Evolutionary conservation across 2,888 invertebrate genomes (phyloP).

Genomic region (Apamea anceps): DNA sequence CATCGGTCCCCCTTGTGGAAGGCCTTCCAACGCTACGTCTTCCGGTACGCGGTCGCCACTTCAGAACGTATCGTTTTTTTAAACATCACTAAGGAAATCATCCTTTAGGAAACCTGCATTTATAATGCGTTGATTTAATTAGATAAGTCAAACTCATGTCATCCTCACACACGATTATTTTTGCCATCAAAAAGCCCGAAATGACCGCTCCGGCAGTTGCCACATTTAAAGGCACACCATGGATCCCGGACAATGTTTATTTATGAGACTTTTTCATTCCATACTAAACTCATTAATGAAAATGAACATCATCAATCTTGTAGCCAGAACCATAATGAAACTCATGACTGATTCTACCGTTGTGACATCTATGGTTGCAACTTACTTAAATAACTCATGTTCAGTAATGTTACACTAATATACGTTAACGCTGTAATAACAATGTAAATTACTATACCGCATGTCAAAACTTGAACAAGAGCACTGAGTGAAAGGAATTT

Average conservation of each 20-base stretch:
- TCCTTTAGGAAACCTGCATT: background rate
- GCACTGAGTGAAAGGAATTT: slow-evolving; percentile 50
- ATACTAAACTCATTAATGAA: background rate
- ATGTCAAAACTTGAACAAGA: slow-evolving; percentile 28
- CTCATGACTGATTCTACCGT: background rate
- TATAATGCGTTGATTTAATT: background rate
- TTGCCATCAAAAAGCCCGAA: background rate
- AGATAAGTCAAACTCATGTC: background rate
- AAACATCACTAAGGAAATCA: background rate
- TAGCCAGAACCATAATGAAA: background rate
- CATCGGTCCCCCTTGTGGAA: too few relatives aligned
- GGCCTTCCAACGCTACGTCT: too few relatives aligned
- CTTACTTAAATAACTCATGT: background rate
- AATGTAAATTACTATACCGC: background rate
- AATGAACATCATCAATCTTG: background rate
- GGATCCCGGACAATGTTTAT: background rate
- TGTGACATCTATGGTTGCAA: background rate
- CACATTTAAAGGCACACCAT: background rate
- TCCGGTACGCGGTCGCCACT: too few relatives aligned
- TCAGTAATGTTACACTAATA: background rate
- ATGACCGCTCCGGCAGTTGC: background rate
- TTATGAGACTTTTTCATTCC: background rate
- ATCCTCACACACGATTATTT: background rate
- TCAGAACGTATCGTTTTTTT: background rate
- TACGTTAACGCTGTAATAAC: slow-evolving; percentile 13